Conservation (phyloP, 2,888 invertebrate genomes). For the Xestia xanthographa region DNA sequence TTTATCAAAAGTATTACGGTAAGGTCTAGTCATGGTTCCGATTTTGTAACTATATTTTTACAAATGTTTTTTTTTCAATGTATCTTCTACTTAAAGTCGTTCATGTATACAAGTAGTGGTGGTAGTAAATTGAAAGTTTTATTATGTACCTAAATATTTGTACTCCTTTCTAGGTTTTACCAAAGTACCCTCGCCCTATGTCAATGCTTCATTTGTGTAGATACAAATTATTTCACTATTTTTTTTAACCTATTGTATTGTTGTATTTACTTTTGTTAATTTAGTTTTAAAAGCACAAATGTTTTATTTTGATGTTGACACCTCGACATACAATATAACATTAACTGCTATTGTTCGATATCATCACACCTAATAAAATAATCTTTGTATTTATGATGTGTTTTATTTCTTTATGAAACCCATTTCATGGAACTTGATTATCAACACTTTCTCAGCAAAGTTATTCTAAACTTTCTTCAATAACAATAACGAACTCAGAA, state of each 20-base stretch:
- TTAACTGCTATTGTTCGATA: conserved; percentile 88
- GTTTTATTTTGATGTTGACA: conserved; percentile 89
- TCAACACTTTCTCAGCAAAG: neutral
- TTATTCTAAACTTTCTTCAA: neutral
- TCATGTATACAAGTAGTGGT: conserved; percentile 64
- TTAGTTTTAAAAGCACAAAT: conserved; percentile 89
- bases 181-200: conserved; percentile 87
- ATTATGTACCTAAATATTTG: conserved; percentile 56
- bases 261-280: conserved; percentile 90
- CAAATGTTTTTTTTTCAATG: conserved; percentile 66
- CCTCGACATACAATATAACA: conserved; percentile 86
- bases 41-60: conserved; percentile 76
- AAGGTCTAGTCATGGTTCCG: conserved; percentile 83
- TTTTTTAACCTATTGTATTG: conserved; percentile 82
- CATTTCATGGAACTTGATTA: too few relatives aligned
- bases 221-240: conserved; percentile 74
- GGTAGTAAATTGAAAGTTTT: conserved; percentile 42
- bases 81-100: conserved; percentile 61
- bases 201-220: conserved; percentile 82
- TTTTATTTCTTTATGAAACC: conserved; percentile 72
- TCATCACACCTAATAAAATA: conserved; percentile 90
- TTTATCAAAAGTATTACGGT: conserved; percentile 64
- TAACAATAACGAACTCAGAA: neutral
- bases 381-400: conserved; percentile 83
- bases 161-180: conserved; percentile 65